Conservation (phyloP, 2,113 vertebrate genomes). For the Seriola aureovittata region DNA sequence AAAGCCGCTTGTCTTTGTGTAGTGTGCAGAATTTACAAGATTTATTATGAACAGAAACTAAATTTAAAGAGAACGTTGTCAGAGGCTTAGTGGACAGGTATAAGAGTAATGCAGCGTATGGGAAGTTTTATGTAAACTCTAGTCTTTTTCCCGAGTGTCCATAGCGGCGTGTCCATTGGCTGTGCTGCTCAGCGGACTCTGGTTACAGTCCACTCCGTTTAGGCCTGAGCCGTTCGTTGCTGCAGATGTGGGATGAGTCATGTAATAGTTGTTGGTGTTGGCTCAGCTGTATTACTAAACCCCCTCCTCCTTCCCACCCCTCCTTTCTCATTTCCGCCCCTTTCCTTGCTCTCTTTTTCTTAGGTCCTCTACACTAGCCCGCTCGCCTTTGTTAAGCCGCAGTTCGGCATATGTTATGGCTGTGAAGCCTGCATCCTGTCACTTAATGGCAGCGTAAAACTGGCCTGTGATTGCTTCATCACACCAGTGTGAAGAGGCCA, state of each 20-base stretch:
- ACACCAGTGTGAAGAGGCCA: constrained; percentile 54
- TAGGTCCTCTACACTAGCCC: constrained; percentile 20
- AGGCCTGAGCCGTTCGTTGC: constrained; percentile 29
- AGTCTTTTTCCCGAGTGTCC: constrained; percentile 7
- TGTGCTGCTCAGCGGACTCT: constrained; percentile 15
- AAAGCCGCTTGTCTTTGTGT: constrained; percentile 31
- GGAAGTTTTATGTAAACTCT: constrained; percentile 4
- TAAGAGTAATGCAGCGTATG: not conserved
- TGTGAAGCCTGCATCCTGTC: constrained; percentile 46
- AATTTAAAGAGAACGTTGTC: not conserved
- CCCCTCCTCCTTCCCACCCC: constrained; percentile 40
- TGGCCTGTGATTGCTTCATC: constrained; percentile 57
- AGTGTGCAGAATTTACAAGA: constrained; percentile 4
- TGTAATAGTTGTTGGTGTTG: constrained; percentile 81
- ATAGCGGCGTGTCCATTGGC: constrained; percentile 25
- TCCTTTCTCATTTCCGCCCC: constrained; percentile 58
- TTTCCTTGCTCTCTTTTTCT: constrained; percentile 37
- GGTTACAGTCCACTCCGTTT: constrained; percentile 53
- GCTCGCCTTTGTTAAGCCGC: constrained; percentile 46
- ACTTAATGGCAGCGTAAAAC: constrained; percentile 37
- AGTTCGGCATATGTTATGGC: constrained; percentile 34
- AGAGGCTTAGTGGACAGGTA: not conserved
- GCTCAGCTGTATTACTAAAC: constrained; percentile 51
- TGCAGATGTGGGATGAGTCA: constrained; percentile 82
- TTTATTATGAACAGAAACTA: not conserved